Evolutionary conservation across 2,797 vertebrate genomes (phyloP).

Genomic region (Petrocephalus sullivani): DNA sequence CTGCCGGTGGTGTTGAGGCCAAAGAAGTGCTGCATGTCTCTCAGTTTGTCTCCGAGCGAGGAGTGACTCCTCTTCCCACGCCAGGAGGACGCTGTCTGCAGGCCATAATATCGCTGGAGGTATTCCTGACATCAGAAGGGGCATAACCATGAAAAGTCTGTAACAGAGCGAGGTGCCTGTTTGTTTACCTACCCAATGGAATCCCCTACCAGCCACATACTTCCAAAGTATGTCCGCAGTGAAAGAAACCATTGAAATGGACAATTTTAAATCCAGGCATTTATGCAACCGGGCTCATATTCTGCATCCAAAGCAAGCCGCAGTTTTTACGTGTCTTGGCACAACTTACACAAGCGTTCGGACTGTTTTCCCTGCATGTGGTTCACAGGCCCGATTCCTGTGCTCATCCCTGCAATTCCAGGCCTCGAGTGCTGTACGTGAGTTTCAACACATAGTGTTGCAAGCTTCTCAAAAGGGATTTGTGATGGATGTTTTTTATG

Average conservation of each 20-base stretch:
- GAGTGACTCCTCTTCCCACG: conserved; percentile 53
- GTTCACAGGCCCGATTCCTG: background rate
- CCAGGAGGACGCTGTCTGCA: conserved; percentile 43
- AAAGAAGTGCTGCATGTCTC: conserved; percentile 70
- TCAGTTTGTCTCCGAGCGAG: conserved; percentile 58
- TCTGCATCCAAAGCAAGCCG: background rate
- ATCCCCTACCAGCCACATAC: background rate
- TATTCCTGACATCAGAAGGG: conserved; percentile 52
- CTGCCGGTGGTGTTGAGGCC: conserved; percentile 60
- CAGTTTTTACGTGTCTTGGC: background rate
- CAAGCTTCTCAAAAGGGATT: background rate
- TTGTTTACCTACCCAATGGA: background rate
- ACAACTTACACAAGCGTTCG: background rate
- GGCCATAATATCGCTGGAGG: conserved; percentile 59
- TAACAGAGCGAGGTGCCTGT: background rate
- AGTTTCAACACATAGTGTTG: background rate
- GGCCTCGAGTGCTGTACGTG: background rate
- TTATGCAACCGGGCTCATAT: background rate
- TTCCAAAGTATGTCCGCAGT: background rate
- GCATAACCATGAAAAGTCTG: background rate
- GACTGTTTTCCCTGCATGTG: background rate
- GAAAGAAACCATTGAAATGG: background rate
- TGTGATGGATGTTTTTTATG: background rate
- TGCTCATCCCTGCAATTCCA: background rate
- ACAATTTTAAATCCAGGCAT: background rate